Evolutionary conservation across 2,888 invertebrate genomes (phyloP), one percentile per base, ranked within the genome.

Genomic region (Troides aeacus): DNA sequence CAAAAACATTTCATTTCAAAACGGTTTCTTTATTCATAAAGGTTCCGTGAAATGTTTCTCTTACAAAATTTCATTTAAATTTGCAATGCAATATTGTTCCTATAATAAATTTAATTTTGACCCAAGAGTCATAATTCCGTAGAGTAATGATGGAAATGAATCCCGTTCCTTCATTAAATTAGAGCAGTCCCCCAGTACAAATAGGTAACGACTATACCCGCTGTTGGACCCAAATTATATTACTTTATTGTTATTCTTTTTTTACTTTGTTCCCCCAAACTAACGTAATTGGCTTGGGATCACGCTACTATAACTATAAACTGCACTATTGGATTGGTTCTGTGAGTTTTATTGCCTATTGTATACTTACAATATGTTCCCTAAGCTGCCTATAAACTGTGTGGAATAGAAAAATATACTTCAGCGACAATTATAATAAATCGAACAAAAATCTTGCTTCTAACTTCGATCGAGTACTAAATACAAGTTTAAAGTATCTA

Each of bases 281-380:
- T 88, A 87, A 82, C 84, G 88, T 89, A 92, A 91, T 92, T 91
- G 91, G 90, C 87, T 85, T 81, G 87, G 89, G 89, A 91, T 90
- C 92, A 91, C 90, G 90, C 89, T 82, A 89, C 85, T 87, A 85
- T 86, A 84, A 85, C 88, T 85, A 87, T 89, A 89, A 90, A 91
- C 86, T 86, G 81, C 78, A 81, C 85, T 86, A 89, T 89, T 87
- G 84, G 87, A 87, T 89, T 85, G 85, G 81, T 85, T 86, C 86
- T 85, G 83, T 84, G 81, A 80, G 80, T 78, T 81, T 82, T 73
- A 72, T 71, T 71, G 71, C 73, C 69, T 67, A 71, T 73, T 71
- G 68, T 72, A 67, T 71, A 56, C 72, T 66, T 66, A 70, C 71
- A 68, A 68, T 71, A 68, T 68, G 71, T 63, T 71, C 42, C 57